Base-by-base conservation (phyloP, 2,797 vertebrate genomes). In the Strix occidentalis region DNA sequence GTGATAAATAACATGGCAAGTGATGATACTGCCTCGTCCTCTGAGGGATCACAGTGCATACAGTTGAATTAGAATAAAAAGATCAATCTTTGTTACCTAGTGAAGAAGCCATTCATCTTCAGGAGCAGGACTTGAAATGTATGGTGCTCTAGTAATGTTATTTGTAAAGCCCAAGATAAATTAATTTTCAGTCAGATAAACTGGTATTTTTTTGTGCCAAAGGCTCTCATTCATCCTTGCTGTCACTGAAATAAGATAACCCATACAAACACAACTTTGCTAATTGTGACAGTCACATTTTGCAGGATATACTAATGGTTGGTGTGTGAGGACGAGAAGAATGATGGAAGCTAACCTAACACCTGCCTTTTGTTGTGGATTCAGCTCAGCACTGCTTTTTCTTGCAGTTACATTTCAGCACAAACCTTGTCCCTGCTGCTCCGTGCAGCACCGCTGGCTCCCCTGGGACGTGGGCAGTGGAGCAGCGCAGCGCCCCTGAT, bases 401-500 rank as follows among this genome's bases (percentile, higher is more conserved):
- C 3, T 0, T 18, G 68, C 50, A 7, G 53, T 37, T 60, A 5
- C 16, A 1, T 25, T 48, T 75, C 37, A 58, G 84, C 46, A 7
- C 58, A 13, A 17, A 14, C 24, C 8, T 11, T 5, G 9, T 43
- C 48, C 43, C 41, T 29, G 29, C 60, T 39, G 68, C 60, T 74
- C 45, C 5, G 63, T 25, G 1, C 65, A 29, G 77, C 77, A 21
- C 10, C 3, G 1, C 17, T 0, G 5, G 5, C 19, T 54, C 39
- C 24, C 39, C 10, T 6, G 68, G 25, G 81, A 41, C 16, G 1
- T 16, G 4, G 45, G 7, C 48, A 2, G 57, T 1, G 5, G 35
- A 48, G 7, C 25, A 31, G 5, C 41, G 2, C 41, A 5, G 11
- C 0, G 0, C n/a, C 39, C 0, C 0, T 2, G 60, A 13, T 23